Evolutionary conservation across 2,888 invertebrate species (phyloP).

Genomic region (Drosophila peninsularis): DNA sequence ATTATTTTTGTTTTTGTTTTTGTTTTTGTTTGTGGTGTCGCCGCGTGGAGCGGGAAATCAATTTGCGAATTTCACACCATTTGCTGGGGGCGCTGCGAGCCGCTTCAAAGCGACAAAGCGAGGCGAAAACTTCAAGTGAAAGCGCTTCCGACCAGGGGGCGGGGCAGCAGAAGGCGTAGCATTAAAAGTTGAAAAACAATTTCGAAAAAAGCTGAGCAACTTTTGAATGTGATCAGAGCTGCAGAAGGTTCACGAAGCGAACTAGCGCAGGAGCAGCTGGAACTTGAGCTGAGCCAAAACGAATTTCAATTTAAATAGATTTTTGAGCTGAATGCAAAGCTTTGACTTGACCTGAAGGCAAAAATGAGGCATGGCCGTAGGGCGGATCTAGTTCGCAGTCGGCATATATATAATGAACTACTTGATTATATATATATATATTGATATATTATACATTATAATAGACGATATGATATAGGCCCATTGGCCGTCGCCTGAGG

Average conservation of each 20-base stretch:
- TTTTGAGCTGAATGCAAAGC: too few relatives aligned
- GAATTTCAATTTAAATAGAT: too few relatives aligned
- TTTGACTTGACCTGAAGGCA: too few relatives aligned
- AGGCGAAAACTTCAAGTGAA: conserved; percentile 1
- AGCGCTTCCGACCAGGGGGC: background rate
- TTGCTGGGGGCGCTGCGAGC: conserved; percentile 1
- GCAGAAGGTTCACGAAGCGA: background rate
- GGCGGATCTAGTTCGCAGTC: too few relatives aligned
- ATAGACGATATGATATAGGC: too few relatives aligned
- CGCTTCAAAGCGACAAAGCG: conserved; percentile 20
- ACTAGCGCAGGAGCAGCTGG: background rate
- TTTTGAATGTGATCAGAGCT: too few relatives aligned
- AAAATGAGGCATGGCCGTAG: too few relatives aligned
- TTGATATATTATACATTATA: too few relatives aligned
- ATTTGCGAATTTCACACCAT: conserved; percentile 35
- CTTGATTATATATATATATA: too few relatives aligned
- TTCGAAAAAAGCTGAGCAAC: background rate
- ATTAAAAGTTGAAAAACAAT: conserved; percentile 6
- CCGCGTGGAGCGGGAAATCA: conserved; percentile 24
- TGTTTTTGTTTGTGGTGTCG: conserved; percentile 20
- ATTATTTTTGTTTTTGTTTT: conserved; percentile 1
- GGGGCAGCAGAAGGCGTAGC: background rate
- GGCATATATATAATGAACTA: too few relatives aligned
- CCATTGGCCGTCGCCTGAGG: too few relatives aligned
- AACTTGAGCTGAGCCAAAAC: too few relatives aligned